A percentile compares a stretch with the other conserved stretches of the same genome.
Evolutionary conservation across 1,140 invertebrate species (phyloP).

Genomic region (Ceratina calcarata): DNA sequence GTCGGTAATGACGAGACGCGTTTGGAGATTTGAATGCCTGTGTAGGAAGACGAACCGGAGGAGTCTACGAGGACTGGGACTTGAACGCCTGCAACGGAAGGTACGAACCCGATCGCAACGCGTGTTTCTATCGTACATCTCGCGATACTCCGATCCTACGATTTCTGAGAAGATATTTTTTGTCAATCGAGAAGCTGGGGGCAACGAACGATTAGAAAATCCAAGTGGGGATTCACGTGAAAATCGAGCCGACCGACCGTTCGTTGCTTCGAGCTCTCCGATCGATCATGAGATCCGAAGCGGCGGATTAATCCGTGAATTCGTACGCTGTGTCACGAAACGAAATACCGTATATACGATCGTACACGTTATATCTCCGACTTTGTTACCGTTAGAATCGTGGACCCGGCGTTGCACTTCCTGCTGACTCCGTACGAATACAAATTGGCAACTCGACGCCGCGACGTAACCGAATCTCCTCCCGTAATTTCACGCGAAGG

Average conservation of each 20-base stretch:
- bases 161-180: too few relatives aligned
- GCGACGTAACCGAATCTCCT: conserved; percentile 30
- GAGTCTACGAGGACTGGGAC: conserved; percentile 14
- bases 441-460: conserved; percentile 53
- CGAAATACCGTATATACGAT: conserved; percentile 37
- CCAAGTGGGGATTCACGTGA: too few relatives aligned
- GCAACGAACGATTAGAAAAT: too few relatives aligned
- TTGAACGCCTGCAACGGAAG: not conserved
- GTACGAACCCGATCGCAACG: not conserved
- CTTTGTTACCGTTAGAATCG: conserved; percentile 53
- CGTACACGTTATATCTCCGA: conserved; percentile 21
- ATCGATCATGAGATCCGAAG: not conserved
- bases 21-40: conserved; percentile 36
- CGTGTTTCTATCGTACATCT: not conserved
- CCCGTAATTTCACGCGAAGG: conserved; percentile 12
- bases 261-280: not conserved
- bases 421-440: conserved; percentile 56
- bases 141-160: too few relatives aligned
- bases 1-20: too few relatives aligned
- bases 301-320: conserved; percentile 5
- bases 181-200: too few relatives aligned
- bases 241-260: too few relatives aligned
- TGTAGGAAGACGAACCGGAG: not conserved
- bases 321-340: conserved; percentile 27
- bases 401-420: conserved; percentile 50